phyloP scores from a whole-genome alignment of 2,113 vertebrate species.

The Scytalopus superciliaris region DNA sequence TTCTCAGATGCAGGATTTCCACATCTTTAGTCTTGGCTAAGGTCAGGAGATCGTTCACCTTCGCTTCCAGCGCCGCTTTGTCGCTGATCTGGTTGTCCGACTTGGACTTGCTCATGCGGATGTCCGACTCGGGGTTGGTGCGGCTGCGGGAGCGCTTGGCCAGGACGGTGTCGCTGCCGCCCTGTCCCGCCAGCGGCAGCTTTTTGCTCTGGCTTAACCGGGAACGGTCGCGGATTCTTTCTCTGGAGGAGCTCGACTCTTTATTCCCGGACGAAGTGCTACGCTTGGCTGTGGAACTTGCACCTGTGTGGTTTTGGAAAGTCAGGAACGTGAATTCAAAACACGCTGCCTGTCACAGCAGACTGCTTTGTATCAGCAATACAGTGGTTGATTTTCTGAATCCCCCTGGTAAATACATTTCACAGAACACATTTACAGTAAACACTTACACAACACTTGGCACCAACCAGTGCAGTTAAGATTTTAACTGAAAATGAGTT shows the following conservation, averaged over 20 bases:
- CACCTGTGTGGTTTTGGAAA: slow-evolving; percentile 52
- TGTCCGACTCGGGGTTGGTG: slow-evolving; percentile 73
- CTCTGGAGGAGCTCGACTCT: slow-evolving; percentile 84
- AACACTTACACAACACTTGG: neutral
- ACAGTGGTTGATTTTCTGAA: neutral
- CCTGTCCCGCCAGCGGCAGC: slow-evolving; percentile 76
- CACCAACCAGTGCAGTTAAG: neutral
- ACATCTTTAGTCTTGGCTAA: slow-evolving; percentile 91
- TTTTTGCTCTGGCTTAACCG: slow-evolving; percentile 84
- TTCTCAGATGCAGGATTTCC: slow-evolving; percentile 88
- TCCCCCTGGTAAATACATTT: neutral
- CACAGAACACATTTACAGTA: neutral
- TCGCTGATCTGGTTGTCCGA: slow-evolving; percentile 93
- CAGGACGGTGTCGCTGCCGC: slow-evolving; percentile 56
- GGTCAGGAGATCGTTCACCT: slow-evolving; percentile 89
- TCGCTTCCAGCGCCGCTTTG: slow-evolving; percentile 87
- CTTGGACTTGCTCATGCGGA: slow-evolving; percentile 94
- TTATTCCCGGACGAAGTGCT: slow-evolving; percentile 81
- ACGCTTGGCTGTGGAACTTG: slow-evolving; percentile 79
- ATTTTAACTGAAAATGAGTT: neutral
- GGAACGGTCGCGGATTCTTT: slow-evolving; percentile 84
- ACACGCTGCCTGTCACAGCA: neutral
- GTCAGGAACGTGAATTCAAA: neutral
- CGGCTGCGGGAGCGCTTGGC: slow-evolving; percentile 86
- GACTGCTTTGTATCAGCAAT: neutral